Conservation (phyloP, 2,113 vertebrate genomes). For the Formicarius rufipectus region DNA sequence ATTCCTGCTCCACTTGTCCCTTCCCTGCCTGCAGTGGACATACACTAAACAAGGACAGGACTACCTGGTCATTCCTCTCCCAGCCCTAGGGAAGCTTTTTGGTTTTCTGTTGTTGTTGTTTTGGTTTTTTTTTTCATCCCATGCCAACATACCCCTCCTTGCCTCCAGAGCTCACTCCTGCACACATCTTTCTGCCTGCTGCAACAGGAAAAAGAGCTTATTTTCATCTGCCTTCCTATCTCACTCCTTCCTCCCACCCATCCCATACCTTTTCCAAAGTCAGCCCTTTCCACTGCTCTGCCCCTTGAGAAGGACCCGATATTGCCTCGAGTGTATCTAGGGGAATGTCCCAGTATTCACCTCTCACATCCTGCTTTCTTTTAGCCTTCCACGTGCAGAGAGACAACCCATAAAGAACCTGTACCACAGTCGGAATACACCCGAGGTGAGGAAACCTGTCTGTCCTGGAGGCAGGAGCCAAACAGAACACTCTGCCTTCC, state of each 20-base stretch:
- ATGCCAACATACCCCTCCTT: neutral
- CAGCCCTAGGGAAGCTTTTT: neutral
- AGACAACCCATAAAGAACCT: neutral
- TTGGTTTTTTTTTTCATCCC: neutral
- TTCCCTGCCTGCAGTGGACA: accelerated
- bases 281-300: neutral
- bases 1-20: neutral
- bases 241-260: neutral
- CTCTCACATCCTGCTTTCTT: neutral
- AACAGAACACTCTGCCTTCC: neutral
- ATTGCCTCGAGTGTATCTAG: neutral
- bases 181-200: neutral
- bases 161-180: neutral
- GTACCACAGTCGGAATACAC: neutral
- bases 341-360: neutral
- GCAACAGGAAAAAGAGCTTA: neutral
- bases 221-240: neutral
- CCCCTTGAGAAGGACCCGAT: neutral
- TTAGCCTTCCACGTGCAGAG: neutral
- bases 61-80: no score
- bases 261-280: neutral
- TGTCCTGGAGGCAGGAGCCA: neutral
- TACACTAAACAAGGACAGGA: neutral
- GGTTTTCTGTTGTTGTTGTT: no score
- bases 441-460: neutral